phyloP scores from a whole-genome alignment of 2,797 vertebrate species.

The Danio tinwini region DNA sequence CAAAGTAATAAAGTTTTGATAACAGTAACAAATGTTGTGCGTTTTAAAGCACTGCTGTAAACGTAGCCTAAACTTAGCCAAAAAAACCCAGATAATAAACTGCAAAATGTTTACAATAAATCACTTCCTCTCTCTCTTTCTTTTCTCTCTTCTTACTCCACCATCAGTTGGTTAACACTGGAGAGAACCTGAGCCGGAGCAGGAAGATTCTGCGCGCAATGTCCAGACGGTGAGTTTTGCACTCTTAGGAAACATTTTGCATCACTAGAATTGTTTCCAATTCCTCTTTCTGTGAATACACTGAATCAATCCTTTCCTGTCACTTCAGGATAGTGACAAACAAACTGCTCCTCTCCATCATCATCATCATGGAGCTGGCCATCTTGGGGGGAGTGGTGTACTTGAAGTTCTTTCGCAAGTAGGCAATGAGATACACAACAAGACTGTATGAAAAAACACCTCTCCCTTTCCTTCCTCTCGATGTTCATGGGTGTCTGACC shows the following conservation, averaged over 20 bases:
- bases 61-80: too few species aligned
- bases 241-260: background rate
- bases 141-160: constrained; percentile 51
- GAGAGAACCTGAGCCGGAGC: constrained; percentile 92
- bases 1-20: too few species aligned
- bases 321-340: constrained; percentile 88
- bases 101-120: background rate
- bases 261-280: background rate
- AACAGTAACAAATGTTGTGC: too few species aligned
- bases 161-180: constrained; percentile 87
- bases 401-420: constrained; percentile 90
- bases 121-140: background rate
- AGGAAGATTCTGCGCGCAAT: constrained; percentile 92
- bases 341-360: constrained; percentile 88
- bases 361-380: constrained; percentile 92
- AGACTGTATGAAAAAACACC: background rate
- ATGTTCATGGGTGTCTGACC: constrained; percentile 20
- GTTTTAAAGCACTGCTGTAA: too few species aligned
- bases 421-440: constrained; percentile 31
- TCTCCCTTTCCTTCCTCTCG: background rate
- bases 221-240: constrained; percentile 85
- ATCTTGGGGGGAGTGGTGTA: constrained; percentile 93
- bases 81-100: background rate
- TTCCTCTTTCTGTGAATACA: background rate
- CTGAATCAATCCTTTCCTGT: constrained; percentile 42